Base-by-base conservation (phyloP, 2,113 vertebrate genomes). In the Jacana jacana region DNA sequence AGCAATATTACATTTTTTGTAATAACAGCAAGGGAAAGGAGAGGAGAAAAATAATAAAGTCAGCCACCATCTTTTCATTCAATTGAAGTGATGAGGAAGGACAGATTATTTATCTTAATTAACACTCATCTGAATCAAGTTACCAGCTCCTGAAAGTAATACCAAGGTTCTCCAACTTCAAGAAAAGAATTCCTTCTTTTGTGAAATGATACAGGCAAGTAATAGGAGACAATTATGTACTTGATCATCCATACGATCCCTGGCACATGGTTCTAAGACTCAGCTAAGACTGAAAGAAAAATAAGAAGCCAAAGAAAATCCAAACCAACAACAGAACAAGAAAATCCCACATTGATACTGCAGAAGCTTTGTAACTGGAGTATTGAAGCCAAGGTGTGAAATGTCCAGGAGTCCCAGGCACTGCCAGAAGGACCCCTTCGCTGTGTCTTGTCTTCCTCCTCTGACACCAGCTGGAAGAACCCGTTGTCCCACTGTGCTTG, bases 81-180 rank as follows among this genome's bases (percentile, higher is more conserved):
- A 95, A 3, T 55, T 93, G 61, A 89, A 40, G 9, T 75, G 17
- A 88, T 81, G 65, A 57, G 65, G 68, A 93, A 89, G 64, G 79
- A 83, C 82, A 85, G 23, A 44, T 17, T 52, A 78, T 88, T 92
- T 86, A 79, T 81, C 35, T 90, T 94, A 87, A 95, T 91, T 96
- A 87, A 57, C 9, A 12, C n/a, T 95, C 15, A 25, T 35, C 23
- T 73, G 35, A 78, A 80, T 83, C 37, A 51, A 81, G 86, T 37
- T 88, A 20, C 35, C 35, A 20, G 13, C 33, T 91, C 54, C 48
- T 83, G 28, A 90, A 96, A 63, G 4, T 44, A 89, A 91, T 61
- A 88, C 9, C 33, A 82, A 95, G 14, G 24, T 31, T 65, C 72
- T 77, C 7, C 44, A 91, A 69, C 23, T 54, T 66, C 28, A 61